A percentile compares a stretch with the other conserved stretches of the same genome.
phyloP scores from a whole-genome alignment of 2,888 invertebrate genomes.

The Eulithis prunata region DNA sequence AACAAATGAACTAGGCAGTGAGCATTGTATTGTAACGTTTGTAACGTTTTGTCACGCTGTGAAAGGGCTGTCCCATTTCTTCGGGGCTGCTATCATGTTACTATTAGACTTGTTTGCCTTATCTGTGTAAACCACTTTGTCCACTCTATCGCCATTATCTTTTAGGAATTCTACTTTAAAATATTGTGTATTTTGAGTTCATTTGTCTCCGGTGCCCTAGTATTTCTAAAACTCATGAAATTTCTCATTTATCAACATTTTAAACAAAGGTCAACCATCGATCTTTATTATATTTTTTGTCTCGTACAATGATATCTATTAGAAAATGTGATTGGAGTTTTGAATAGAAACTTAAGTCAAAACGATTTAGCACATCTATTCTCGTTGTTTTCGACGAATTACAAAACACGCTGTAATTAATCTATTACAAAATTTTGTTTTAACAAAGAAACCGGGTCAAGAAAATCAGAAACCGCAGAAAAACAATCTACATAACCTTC shows the following conservation, averaged over 20 bases:
- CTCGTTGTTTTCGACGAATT: slow-evolving; percentile 45
- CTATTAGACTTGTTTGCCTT: slow-evolving; percentile 7
- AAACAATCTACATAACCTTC: slow-evolving; percentile 62
- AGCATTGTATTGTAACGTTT: slow-evolving; percentile 13
- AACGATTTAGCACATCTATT: slow-evolving; percentile 30
- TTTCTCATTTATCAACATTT: no score
- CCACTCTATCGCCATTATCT: background rate
- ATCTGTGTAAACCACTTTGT: slow-evolving; percentile 6
- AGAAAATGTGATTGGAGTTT: slow-evolving; percentile 13
- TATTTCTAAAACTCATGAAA: no score
- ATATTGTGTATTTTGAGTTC: background rate
- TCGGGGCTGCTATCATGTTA: slow-evolving; percentile 5
- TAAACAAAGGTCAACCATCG: no score
- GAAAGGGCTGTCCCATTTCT: slow-evolving; percentile 13
- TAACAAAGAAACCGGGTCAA: slow-evolving; percentile 74
- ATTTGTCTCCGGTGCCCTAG: no score
- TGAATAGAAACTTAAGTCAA: slow-evolving; percentile 22
- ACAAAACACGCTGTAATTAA: slow-evolving; percentile 66
- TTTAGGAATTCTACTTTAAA: background rate
- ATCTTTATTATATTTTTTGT: background rate
- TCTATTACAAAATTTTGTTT: slow-evolving; percentile 72
- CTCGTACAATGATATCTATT: slow-evolving; percentile 3
- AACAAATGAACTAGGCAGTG: slow-evolving; percentile 21
- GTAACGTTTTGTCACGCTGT: slow-evolving; percentile 15
- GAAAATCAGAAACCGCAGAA: slow-evolving; percentile 74